Base-by-base conservation (phyloP, 2,888 invertebrate species). In the Nemoura dubitans region DNA sequence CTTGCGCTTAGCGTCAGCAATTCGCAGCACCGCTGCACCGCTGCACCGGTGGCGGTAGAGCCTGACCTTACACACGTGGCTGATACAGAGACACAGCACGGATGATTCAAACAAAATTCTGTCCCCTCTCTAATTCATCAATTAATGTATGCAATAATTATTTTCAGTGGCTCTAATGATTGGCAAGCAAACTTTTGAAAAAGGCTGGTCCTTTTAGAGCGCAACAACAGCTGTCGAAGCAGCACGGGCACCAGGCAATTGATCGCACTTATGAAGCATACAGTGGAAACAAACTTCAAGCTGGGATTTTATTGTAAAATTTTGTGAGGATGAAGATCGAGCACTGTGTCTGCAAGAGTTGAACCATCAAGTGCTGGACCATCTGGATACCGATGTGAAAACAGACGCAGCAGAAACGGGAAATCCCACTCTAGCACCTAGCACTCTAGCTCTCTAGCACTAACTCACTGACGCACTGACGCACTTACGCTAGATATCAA, bases 81-180 rank as follows among this genome's bases (percentile, higher is more conserved):
- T n/a, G n/a, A n/a, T n/a, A n/a, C n/a, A n/a, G n/a, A n/a, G n/a
- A n/a, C n/a, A n/a, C n/a, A n/a, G n/a, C n/a, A n/a, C n/a, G n/a
- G n/a, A n/a, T n/a, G n/a, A n/a, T n/a, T n/a, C n/a, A n/a, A n/a
- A n/a, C n/a, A n/a, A n/a, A n/a, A n/a, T 59, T 1, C 21, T 59
- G 14, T 16, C 21, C 10, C 14, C 21, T 59, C 59, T 21, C 21
- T 7, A 1, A 59, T 59, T 59, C 59, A 2, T 59, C 59, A 59
- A 21, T 59, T 59, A 59, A 59, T 59, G 59, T 21, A 21, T 59
- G 10, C 59, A 59, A 59, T 59, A 59, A 59, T 59, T 59, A 59
- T 59, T 59, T 59, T 59, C 59, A 59, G 59, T 59, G 59, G 59
- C 59, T 59, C 59, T 59, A 59, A 59, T 59, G 59, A 59, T 59